A percentile compares a stretch with the other conserved stretches of the same genome.
These are phyloP conservation scores for Pangasius sanitwongsei DNA, from an alignment of 2,797 vertebrate species.

Conservation along the genomic window DNA sequence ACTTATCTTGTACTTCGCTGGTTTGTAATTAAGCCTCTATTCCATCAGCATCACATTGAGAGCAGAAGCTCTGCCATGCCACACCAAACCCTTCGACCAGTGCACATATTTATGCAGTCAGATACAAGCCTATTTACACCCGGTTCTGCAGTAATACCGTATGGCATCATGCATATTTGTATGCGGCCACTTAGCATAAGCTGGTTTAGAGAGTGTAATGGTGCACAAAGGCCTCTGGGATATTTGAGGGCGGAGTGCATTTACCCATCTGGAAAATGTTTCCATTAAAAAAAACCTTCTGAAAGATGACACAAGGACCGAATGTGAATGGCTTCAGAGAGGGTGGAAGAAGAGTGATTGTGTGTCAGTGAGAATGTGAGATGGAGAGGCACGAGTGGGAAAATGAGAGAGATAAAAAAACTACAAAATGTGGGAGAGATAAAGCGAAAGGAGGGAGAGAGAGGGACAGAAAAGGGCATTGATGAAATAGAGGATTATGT, in stretches of 20 bases:
- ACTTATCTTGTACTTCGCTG: background rate
- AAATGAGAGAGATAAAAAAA: constrained; percentile 34
- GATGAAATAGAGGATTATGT: constrained; percentile 43
- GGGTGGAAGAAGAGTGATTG: constrained; percentile 22
- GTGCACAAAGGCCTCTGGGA: constrained; percentile 35
- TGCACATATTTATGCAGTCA: constrained; percentile 22
- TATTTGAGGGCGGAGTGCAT: constrained; percentile 22
- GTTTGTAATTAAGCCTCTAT: background rate
- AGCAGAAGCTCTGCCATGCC: background rate
- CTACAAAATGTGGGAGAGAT: constrained; percentile 10
- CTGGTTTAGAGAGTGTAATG: constrained; percentile 25
- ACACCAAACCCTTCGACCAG: background rate
- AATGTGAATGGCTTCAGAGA: constrained; percentile 25
- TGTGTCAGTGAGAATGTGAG: constrained; percentile 26
- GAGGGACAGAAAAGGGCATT: constrained; percentile 32
- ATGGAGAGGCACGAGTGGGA: background rate
- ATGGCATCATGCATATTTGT: constrained; percentile 10
- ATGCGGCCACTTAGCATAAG: constrained; percentile 27
- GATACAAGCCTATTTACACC: constrained; percentile 22
- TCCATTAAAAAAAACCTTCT: background rate
- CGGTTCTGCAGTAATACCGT: background rate
- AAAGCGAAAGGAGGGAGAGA: background rate
- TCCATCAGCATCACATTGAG: background rate
- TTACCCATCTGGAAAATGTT: constrained; percentile 38
- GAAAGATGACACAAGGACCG: constrained; percentile 21